These are phyloP conservation scores for Phoebastria nigripes DNA, from an alignment of 2,797 vertebrate species.

Conservation along the genomic window DNA sequence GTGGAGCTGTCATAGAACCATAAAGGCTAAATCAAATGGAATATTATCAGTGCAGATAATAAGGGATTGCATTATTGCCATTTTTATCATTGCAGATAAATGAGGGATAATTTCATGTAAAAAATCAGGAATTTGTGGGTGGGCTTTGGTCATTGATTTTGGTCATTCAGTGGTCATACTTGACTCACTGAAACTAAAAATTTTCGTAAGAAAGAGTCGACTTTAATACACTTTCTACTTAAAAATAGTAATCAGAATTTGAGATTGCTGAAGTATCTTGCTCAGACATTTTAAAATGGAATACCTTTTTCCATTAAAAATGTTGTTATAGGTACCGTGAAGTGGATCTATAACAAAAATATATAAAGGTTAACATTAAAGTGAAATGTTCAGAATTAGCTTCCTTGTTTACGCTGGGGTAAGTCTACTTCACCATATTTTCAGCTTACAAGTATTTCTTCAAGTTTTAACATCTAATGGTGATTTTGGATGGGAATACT, in stretches of 20 bases:
- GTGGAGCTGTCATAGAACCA: not conserved
- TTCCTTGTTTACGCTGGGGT: not conserved
- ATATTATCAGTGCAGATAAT: not conserved
- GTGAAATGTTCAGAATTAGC: not conserved
- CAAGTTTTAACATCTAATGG: not conserved
- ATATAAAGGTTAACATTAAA: not conserved
- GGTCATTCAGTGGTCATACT: not conserved
- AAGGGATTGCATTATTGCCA: not conserved
- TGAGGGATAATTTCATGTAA: not conserved
- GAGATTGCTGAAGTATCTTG: not conserved
- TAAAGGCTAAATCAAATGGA: not conserved
- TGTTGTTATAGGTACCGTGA: not conserved
- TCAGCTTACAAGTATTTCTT: not conserved
- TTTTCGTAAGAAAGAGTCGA: fast-evolving
- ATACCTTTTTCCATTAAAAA: not conserved
- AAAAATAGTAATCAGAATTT: not conserved
- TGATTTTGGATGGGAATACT: not conserved
- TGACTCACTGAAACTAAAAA: not conserved
- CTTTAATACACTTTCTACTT: not conserved
- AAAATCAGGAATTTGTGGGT: not conserved
- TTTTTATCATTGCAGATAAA: not conserved
- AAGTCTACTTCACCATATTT: not conserved
- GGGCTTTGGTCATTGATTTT: not conserved
- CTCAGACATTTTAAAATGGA: not conserved
- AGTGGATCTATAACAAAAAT: not conserved